These are phyloP conservation scores for Drosophila lacteicornis DNA, from an alignment of 1,140 invertebrate species.

Conservation along the genomic window DNA sequence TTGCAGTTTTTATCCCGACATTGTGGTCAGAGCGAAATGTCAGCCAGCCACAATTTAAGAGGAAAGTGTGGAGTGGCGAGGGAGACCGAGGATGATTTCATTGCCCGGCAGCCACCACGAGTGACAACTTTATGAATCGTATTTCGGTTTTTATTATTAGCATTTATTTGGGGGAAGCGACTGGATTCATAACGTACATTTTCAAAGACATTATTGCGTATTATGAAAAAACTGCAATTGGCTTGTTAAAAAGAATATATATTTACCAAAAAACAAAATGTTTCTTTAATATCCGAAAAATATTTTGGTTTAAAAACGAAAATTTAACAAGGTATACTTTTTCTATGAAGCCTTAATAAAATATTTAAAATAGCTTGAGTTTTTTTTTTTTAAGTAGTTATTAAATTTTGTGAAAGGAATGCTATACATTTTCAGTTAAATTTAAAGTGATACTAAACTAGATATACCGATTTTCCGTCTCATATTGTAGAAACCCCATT, in stretches of 20 bases:
- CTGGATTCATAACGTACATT: not conserved
- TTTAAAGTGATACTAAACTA: too few relatives aligned
- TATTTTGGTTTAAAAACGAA: too few relatives aligned
- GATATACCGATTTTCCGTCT: too few relatives aligned
- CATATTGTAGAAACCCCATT: too few relatives aligned
- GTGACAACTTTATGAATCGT: constrained; percentile 41
- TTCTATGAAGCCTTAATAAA: too few relatives aligned
- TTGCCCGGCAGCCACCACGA: constrained; percentile 8
- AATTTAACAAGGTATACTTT: too few relatives aligned
- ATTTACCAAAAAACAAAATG: not conserved
- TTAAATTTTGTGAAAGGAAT: too few relatives aligned
- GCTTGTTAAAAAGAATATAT: too few relatives aligned
- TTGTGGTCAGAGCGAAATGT: constrained; percentile 39
- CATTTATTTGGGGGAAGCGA: not conserved
- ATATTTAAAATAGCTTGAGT: too few relatives aligned
- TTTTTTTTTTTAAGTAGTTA: too few relatives aligned
- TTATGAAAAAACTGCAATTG: not conserved
- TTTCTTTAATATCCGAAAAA: not conserved
- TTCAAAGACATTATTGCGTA: not conserved
- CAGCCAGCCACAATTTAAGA: constrained; percentile 29
- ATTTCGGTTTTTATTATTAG: constrained; percentile 39
- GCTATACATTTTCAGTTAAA: too few relatives aligned
- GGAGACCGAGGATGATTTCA: constrained; percentile 10
- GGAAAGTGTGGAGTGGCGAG: constrained; percentile 1
- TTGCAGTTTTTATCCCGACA: constrained; percentile 55